A percentile compares a stretch with the other conserved stretches of the same genome.
These are phyloP conservation scores for Heliconius hewitsoni DNA, from an alignment of 1,140 invertebrate genomes.

Conservation along the genomic window DNA sequence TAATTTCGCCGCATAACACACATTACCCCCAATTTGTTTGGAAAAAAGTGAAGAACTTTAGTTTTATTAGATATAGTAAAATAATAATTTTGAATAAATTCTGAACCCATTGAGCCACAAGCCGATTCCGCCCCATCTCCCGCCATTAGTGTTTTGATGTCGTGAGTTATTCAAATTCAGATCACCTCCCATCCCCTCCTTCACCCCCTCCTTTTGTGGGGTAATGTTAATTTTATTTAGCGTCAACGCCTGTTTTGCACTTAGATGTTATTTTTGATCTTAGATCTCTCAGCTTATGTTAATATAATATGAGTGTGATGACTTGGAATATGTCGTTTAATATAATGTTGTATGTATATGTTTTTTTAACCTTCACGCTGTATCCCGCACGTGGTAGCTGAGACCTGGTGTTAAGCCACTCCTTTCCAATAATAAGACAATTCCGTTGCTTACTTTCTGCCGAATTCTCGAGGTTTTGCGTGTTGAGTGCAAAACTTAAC, in stretches of 20 bases:
- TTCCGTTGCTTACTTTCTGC: too few species aligned
- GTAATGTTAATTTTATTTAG: slow-evolving; percentile 34
- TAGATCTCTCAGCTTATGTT: background rate
- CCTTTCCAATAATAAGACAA: too few species aligned
- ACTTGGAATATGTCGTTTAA: background rate
- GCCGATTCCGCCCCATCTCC: slow-evolving; percentile 26
- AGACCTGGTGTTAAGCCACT: too few species aligned
- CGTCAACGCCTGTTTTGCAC: slow-evolving; percentile 30
- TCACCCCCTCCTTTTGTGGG: slow-evolving; percentile 17
- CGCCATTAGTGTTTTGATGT: slow-evolving; percentile 34
- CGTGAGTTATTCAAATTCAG: slow-evolving; percentile 34
- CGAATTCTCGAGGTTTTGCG: too few species aligned
- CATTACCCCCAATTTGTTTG: too few species aligned
- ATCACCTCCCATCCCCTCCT: background rate
- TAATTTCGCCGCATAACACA: too few species aligned
- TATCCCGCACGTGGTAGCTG: too few species aligned
- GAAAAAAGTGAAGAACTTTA: too few species aligned
- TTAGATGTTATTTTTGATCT: slow-evolving; percentile 23
- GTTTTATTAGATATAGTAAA: too few species aligned
- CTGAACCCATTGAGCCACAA: background rate
- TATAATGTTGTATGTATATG: too few species aligned
- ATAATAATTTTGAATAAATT: background rate
- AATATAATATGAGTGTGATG: slow-evolving; percentile 1
- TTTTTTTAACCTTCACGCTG: too few species aligned
- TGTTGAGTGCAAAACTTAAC: too few species aligned